Percentiles rank a stretch among this genome's conserved stretches.
Evolutionary conservation across 2,888 invertebrate species (phyloP).

Genomic region (Notocelia uddmanniana): DNA sequence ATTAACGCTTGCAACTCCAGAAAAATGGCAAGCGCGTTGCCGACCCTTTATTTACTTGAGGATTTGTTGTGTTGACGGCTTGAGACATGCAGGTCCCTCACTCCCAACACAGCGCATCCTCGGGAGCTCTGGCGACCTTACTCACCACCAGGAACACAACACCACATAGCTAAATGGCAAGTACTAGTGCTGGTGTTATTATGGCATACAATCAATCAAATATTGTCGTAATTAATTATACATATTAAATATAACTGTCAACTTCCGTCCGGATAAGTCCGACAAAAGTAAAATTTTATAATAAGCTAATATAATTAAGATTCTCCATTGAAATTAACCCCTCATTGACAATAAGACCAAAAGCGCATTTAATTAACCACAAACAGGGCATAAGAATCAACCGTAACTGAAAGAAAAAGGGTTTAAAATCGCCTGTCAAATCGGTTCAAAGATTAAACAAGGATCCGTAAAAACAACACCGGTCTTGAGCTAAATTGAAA

Average conservation of each 20-base stretch:
- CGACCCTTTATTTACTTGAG: no score
- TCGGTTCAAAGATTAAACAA: conserved; percentile 28
- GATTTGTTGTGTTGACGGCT: no score
- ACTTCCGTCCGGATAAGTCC: not conserved
- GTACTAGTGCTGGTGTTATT: no score
- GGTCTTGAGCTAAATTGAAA: conserved; percentile 32
- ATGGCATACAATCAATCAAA: no score
- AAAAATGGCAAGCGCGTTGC: no score
- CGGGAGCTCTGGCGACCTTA: no score
- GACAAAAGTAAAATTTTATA: conserved; percentile 8
- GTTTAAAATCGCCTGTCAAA: not conserved
- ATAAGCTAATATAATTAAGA: not conserved
- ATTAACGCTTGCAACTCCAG: no score
- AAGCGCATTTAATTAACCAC: conserved; percentile 19
- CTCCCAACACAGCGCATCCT: no score
- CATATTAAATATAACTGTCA: not conserved
- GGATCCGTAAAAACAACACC: conserved; percentile 30
- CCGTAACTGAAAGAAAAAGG: not conserved
- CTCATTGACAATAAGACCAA: conserved; percentile 15
- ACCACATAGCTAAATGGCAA: no score
- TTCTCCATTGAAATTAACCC: conserved; percentile 15
- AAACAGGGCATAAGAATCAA: conserved; percentile 5
- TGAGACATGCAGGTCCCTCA: no score
- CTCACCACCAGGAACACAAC: no score
- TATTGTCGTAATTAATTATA: no score